Evolutionary conservation across 2,888 invertebrate genomes (phyloP).

Genomic region (Acronicta alni): DNA sequence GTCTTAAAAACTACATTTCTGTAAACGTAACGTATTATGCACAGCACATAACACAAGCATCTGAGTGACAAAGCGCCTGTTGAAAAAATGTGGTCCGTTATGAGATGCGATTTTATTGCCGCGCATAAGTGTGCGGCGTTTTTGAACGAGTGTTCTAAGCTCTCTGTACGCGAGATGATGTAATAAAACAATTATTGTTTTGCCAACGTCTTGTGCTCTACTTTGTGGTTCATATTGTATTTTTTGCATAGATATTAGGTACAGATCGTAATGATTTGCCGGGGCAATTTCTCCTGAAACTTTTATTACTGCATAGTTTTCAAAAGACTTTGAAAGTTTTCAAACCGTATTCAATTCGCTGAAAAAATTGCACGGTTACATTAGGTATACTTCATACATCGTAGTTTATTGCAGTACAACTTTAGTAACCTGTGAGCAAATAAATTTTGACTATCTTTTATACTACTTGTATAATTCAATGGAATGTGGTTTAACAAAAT

Average conservation of each 20-base stretch:
- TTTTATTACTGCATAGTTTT: neutral
- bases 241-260: too few relatives aligned
- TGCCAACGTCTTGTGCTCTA: slow-evolving; percentile 16
- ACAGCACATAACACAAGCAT: slow-evolving; percentile 31
- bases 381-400: too few relatives aligned
- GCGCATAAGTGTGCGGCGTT: slow-evolving; percentile 42
- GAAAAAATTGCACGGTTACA: too few relatives aligned
- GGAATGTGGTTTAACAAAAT: neutral
- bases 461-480: too few relatives aligned
- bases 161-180: slow-evolving; percentile 18
- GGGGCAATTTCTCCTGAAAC: too few relatives aligned
- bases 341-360: too few relatives aligned
- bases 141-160: slow-evolving; percentile 34
- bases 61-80: slow-evolving; percentile 64
- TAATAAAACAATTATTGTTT: slow-evolving; percentile 43
- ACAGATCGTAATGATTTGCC: neutral
- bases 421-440: too few relatives aligned
- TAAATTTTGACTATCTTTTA: too few relatives aligned
- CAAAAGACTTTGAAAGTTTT: too few relatives aligned
- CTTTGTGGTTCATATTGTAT: neutral
- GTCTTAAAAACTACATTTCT: neutral
- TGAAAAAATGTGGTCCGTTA: slow-evolving; percentile 59
- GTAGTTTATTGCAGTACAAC: too few relatives aligned
- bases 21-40: slow-evolving; percentile 20
- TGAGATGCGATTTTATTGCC: slow-evolving; percentile 48